Evolutionary conservation across 2,797 vertebrate species (phyloP), one percentile per base, ranked within the genome.

Genomic region (Naso thynnoides): DNA sequence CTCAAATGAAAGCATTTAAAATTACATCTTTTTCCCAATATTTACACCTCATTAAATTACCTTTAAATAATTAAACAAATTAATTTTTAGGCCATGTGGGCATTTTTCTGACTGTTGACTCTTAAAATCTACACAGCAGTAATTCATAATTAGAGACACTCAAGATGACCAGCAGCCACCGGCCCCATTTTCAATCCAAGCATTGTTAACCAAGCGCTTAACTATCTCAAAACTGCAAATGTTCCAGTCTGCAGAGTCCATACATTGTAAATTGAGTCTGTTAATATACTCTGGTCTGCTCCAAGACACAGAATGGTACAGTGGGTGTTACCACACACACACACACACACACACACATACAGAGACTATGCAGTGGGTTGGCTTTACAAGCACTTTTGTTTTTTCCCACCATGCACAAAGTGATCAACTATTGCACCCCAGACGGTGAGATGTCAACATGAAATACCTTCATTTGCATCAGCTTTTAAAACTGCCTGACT

Each of bases 391-490:
- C 80, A 86, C 89, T 85, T 89, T 86, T 91, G 80, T 87, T 90
- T 90, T 86, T 89, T 86, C 87, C 80, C 87, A 85, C 85, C 76
- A 67, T 76, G 88, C 92, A 90, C 91, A 89, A 93, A 92, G 92
- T 92, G 91, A 94, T 93, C 93, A 93, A 92, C 89, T 91, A 84
- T 92, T 91, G 91, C 92, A 92, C 91, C 89, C 81, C 88, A 88
- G 91, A 93, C 90, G 89, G 89, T 90, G 91, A 90, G 64, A 92
- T 85, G 90, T 92, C 91, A 91, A 93, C 89, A 89, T 91, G 88
- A 94, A 94, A 94, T 91, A 89, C 87, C 89, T 93, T 94, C 88
- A 94, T 95, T 94, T 95, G 92, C 93, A 94, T 94, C 82, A 73
- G 89, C 91, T 90, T 93, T 91, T 82, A 87, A 87, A 92, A 81